phyloP scores from a whole-genome alignment of 2,797 vertebrate species.

The Momotus momota region DNA sequence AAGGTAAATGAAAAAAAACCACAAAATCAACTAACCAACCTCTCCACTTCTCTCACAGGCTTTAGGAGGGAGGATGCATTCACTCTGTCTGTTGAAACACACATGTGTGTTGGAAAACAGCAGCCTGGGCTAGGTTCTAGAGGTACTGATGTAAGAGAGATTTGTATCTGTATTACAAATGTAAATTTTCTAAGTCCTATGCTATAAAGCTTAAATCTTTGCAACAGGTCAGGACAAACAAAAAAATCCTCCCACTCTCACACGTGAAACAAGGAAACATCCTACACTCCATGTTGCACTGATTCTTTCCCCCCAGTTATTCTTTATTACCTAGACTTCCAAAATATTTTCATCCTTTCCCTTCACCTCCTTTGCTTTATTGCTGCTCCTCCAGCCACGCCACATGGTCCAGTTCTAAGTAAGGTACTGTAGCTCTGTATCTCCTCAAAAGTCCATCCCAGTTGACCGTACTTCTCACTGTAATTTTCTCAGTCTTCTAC shows the following conservation, averaged over 20 bases:
- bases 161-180: not conserved
- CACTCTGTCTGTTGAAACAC: not conserved
- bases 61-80: not conserved
- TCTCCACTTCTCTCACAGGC: not conserved
- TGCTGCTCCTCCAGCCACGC: not conserved
- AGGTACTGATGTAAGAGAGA: not conserved
- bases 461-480: not conserved
- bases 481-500: not conserved
- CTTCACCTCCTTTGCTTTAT: not conserved
- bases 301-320: not conserved
- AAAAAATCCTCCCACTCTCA: not conserved
- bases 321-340: not conserved
- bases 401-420: not conserved
- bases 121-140: not conserved
- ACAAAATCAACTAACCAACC: not conserved
- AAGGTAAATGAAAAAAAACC: not conserved
- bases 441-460: not conserved
- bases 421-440: not conserved
- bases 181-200: not conserved
- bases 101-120: not conserved
- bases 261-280: not conserved
- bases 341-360: not conserved
- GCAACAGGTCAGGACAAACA: not conserved
- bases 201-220: not conserved
- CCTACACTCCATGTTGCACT: not conserved